Base-by-base conservation (phyloP, 2,888 invertebrate genomes). In the Agrilus mali region DNA sequence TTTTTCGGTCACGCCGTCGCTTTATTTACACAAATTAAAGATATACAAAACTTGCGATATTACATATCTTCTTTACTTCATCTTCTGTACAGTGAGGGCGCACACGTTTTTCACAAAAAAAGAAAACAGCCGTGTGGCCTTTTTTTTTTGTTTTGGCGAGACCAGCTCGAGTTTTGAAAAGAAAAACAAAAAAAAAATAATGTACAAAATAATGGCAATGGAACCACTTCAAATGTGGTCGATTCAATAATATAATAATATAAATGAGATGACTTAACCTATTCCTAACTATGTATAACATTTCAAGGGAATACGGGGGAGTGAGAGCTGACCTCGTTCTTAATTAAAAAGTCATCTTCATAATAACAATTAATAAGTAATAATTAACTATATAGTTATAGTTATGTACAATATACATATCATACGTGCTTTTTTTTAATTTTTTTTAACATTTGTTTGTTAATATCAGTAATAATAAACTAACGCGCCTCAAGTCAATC, bases 11-110 rank as follows among this genome's bases (percentile, higher is more conserved):
- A 56, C 48, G 54, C 52, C 58, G 61, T 60, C 57, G 57, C 54
- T 64, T 65, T 65, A 65, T 65, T 65, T 64, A 65, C 61, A 64
- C 60, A 65, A 65, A 64, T 63, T 50, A 55, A 53, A 50, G 57
- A 53, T 56, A 63, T 64, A 64, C 61, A 65, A 64, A 65, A 64
- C 59, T 60, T 59, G 27, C 27, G 27, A 27, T 27, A 58, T 61
- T 60, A 59, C 59, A 59, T 58, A 59, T 56, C 58, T 53, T 60
- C 54, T 49, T 59, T 41, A 43, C 40, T 43, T 44, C 34, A 38
- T 16, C 17, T 55, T 55, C 58, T 57, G 57, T 56, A 55, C 58
- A 54, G 54, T 50, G 48, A 27, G 10, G 20, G 27, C 27, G 27
- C 27, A 52, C 47, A 43, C 46, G 40, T 41, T 53, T 48, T 49